These are phyloP conservation scores for Paragorgia papillata DNA, from an alignment of 92 coral and sea anemone species.

Conservation along the genomic window DNA sequence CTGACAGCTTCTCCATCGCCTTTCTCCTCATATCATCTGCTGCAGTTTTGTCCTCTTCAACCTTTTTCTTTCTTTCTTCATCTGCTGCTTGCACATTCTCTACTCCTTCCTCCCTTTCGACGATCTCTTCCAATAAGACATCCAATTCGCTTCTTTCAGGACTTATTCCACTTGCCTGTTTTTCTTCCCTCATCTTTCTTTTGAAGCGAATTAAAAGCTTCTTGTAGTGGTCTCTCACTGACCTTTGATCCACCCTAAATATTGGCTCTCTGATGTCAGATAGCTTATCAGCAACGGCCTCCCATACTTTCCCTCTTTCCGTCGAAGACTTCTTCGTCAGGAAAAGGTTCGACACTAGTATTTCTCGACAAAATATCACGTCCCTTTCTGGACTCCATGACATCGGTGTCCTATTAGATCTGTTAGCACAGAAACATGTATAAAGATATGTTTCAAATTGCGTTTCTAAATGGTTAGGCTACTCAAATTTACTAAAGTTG, in stretches of 20 bases:
- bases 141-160: conserved; percentile 29
- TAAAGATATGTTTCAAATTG: too few relatives aligned
- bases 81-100: conserved; percentile 45
- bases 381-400: conserved; percentile 25
- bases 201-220: neutral
- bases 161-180: conserved; percentile 25
- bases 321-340: conserved; percentile 9
- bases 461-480: too few relatives aligned
- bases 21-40: conserved; percentile 27
- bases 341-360: conserved; percentile 23
- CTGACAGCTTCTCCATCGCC: conserved; percentile 23
- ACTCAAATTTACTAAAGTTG: neutral
- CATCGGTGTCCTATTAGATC: conserved; percentile 1
- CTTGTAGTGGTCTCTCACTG: conserved; percentile 35
- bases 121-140: conserved; percentile 23
- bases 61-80: conserved; percentile 18
- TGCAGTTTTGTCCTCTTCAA: conserved; percentile 12
- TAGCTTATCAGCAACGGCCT: conserved; percentile 17
- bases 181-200: conserved; percentile 27
- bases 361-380: conserved; percentile 31
- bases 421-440: too few relatives aligned
- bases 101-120: conserved; percentile 17
- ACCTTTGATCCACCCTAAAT: conserved; percentile 21
- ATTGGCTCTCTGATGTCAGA: conserved; percentile 6
- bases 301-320: too few relatives aligned